Evolutionary conservation across 1,140 invertebrate genomes (phyloP), one percentile per base, ranked within the genome.

Genomic region (Chionoecetes opilio): DNA sequence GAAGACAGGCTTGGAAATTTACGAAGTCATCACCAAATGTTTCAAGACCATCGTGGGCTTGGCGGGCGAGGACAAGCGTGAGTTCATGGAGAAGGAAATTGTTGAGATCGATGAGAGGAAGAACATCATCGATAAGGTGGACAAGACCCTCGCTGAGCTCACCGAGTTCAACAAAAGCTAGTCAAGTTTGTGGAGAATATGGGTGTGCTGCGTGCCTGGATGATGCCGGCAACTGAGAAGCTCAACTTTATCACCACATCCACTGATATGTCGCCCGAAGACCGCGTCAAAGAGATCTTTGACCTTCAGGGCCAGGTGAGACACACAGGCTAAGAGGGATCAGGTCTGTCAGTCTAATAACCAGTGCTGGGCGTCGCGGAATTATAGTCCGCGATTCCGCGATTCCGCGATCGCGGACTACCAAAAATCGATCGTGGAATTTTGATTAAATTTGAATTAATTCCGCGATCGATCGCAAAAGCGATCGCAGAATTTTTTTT

Each of bases 71-170:
- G 96, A 96, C 91, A 96, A 96, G 95, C 92, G 95, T 8, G 95
- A 95, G 92, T 96, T 96, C 82, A 96, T 96, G 96, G 96, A 96
- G 84, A 96, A 96, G 89, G 95, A 96, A 35, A 95, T 96, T 63
- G 32, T 94, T 21, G 96, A 96, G 32, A 95, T 96, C 95, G 95
- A 96, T 46, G 96, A 96, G 84, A 94, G 96, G 82, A 95, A 87
- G 32, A 88, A 34, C 46, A 96, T 96, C 63, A 46, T 96, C 32
- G 94, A 95, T 26, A 96, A 96, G 96, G 95, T 96, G 75, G 95
- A 96, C 94, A 95, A 95, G 92, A 93, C 92, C 31, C 94, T 96
- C 32, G 37, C 75, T 2, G 94, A 96, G 37, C 96, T 96, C 31
- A 93, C 93, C 0, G 93, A 95, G 35, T 96, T 96, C 91, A 95